Evolutionary conservation across 2,113 vertebrate species (phyloP), one percentile per base, ranked within the genome.

Genomic region (Taurulus bubalis): DNA sequence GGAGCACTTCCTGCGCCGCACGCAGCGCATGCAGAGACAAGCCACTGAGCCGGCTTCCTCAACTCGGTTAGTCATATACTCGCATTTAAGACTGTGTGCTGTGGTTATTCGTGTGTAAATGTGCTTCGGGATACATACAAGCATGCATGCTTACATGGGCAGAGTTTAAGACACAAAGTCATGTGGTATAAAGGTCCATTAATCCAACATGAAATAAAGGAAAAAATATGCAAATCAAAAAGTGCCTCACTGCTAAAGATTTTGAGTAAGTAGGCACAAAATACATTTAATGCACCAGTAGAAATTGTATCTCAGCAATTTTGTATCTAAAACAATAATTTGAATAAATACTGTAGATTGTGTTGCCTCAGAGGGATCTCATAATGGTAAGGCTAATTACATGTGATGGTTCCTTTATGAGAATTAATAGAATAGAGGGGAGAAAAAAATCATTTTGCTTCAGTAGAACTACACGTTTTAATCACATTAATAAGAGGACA

Each of bases 41-140:
- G 95, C 96, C 32, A 98, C 97, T 0, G 97, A 99, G 92, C 98
- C 97, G 0, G 94, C 98, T 0, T 98, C 97, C 1, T 99, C 97
- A 28, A 97, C 96, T 87, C 96, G 97, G 97, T 98, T 49, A 94
- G 30, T 53, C 82, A 40, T 42, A 47, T 2, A 32, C 40, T 26
- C 4, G 8, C 32, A 42, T 14, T 20, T 36, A 22, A 75, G 32
- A 34, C 10, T 68, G 56, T 56, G 22, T 24, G 10, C 32, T 58
- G 77, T 53, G 68, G 3, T 67, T 9, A 76, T 67, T 55, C 62
- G 74, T 77, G 75, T 80, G 71, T 0, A 16, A 60, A 72, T 28
- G 51, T 15, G 67, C 69, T 26, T 0, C 11, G 42, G 65, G 71
- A 45, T 34, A 64, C 40, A 82, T 12, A 60, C 16, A 49, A 14